Percentiles rank a stretch among this genome's conserved stretches.
These are phyloP conservation scores for Abscondita cerata DNA, from an alignment of 2,888 invertebrate genomes.

Conservation along the genomic window DNA sequence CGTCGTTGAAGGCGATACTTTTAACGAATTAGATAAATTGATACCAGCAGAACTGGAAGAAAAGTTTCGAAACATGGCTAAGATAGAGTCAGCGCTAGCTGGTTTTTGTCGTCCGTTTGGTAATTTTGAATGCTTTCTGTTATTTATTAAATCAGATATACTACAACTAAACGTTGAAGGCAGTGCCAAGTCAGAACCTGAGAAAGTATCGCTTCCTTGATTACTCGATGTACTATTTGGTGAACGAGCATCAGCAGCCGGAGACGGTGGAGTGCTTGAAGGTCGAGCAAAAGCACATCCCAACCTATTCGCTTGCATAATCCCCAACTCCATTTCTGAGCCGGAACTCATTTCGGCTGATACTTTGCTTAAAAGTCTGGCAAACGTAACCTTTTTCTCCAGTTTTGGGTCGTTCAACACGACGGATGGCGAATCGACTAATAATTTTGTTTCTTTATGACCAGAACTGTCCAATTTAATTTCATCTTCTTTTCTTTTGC, in stretches of 20 bases:
- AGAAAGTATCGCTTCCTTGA: constrained; percentile 79
- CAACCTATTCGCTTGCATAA: constrained; percentile 55
- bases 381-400: constrained; percentile 82
- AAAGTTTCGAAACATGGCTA: constrained; percentile 80
- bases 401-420: constrained; percentile 72
- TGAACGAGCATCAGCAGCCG: constrained; percentile 68
- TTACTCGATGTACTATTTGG: constrained; percentile 76
- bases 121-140: constrained; percentile 49
- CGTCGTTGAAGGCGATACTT: constrained; percentile 72
- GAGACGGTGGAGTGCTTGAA: constrained; percentile 69
- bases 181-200: constrained; percentile 73
- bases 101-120: constrained; percentile 66
- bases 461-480: constrained; percentile 45
- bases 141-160: constrained; percentile 56
- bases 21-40: constrained; percentile 68
- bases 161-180: constrained; percentile 68
- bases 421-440: constrained; percentile 61
- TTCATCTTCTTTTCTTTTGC: constrained; percentile 51
- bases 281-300: constrained; percentile 57
- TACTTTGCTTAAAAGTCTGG: constrained; percentile 74
- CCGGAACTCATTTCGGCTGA: constrained; percentile 81
- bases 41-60: constrained; percentile 68
- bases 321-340: constrained; percentile 69
- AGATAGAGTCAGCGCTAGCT: constrained; percentile 79
- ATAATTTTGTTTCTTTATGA: constrained; percentile 69